Evolutionary conservation across 2,113 vertebrate genomes (phyloP), one percentile per base, ranked within the genome.

Genomic region (Rafetus swinhoei): DNA sequence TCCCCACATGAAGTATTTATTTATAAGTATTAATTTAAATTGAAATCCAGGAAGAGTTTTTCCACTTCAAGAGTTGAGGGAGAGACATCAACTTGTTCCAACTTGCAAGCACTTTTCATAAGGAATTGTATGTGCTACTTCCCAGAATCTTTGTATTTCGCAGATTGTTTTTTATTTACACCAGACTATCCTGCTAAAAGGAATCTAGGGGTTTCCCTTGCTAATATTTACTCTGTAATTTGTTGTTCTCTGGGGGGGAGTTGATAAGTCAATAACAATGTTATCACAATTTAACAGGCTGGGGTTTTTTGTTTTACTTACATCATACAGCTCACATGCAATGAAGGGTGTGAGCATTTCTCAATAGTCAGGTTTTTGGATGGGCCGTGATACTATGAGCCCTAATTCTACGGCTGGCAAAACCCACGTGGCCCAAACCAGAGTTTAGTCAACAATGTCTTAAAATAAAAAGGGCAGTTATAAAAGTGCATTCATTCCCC

Each of bases 211-310:
- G 81, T 86, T 39, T 50, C 39, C 11, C 77, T 81, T 94, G 79
- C 35, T 50, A 19, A 16, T 5, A 12, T 56, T 27, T 84, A 91
- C 69, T 91, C 84, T n/a, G 1, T 82, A 45, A 54, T 53, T 86
- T 87, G 76, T 27, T 86, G 10, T 35, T 88, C 13, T 45, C 74
- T 45, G 45, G n/a, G 52, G 55, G 93, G 69, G 86, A 84, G 50
- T 86, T 88, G 90, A 93, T 87, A 97, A 81, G 52, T 89, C 14
- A 24, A 82, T 2, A 94, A 84, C 94, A 86, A 90, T 92, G 95
- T 96, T 95, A 86, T 93, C 92, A 2, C 18, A 22, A 29, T 53
- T 24, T 90, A n/a, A 7, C 96, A 95, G 95, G 29, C 79, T 18
- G 2, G 2, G 10, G 88, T 4, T 4, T 4, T 2, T 86, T 50